Conservation (phyloP, 35 echinoderm and acorn worm species). For the Diadema setosum region DNA sequence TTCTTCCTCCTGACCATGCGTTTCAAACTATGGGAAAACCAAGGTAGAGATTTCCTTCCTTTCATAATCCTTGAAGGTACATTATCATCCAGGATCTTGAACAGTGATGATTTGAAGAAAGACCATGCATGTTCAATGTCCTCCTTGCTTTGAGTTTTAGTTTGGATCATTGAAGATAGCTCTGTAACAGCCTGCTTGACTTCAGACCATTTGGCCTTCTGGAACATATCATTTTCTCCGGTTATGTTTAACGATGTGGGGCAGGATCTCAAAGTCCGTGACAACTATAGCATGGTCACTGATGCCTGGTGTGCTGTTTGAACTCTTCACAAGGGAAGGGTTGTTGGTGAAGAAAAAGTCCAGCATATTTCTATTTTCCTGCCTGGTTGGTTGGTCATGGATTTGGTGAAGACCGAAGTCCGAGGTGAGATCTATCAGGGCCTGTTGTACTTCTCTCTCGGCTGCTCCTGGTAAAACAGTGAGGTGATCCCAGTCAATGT, state of each 20-base stretch:
- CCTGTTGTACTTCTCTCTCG: slow-evolving; percentile 37
- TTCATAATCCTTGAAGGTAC: background rate
- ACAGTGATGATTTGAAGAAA: background rate
- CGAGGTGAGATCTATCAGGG: background rate
- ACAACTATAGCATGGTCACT: slow-evolving; percentile 29
- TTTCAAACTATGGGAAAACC: too few relatives aligned
- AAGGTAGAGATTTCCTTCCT: too few relatives aligned
- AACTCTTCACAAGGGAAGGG: slow-evolving; percentile 35
- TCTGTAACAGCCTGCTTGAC: background rate
- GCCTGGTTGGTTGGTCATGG: slow-evolving; percentile 21
- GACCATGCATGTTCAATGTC: too few relatives aligned
- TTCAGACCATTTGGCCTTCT: background rate
- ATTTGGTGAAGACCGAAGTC: background rate
- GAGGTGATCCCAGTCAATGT: slow-evolving; percentile 18
- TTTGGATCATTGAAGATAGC: background rate
- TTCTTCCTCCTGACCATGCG: too few relatives aligned
- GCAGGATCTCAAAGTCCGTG: background rate
- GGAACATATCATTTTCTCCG: background rate
- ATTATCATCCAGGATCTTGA: background rate
- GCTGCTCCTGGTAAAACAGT: background rate
- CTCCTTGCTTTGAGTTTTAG: too few relatives aligned
- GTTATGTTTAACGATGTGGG: background rate
- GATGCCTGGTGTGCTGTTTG: slow-evolving; percentile 29
- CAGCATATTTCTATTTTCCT: background rate
- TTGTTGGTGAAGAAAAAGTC: slow-evolving; percentile 36